Evolutionary conservation across 2,888 invertebrate species (phyloP), one percentile per base, ranked within the genome.

Genomic region (Cyrtodaria siliqua): DNA sequence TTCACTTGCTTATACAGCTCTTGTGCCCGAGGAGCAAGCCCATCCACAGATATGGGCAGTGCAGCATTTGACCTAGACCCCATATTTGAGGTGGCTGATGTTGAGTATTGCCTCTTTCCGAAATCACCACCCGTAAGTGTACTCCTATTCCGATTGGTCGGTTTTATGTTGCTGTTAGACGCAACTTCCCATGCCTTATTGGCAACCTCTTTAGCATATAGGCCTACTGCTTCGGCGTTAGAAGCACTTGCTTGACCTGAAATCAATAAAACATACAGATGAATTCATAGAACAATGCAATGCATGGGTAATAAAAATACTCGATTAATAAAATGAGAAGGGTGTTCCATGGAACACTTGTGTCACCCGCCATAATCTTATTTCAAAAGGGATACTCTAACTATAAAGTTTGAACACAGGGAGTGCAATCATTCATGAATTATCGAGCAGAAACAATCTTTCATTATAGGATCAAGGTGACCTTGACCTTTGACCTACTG

Each of bases 1-100:
- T 87, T 91, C 16, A 94, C 93, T 44, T 88, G 82, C 18, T 85
- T 64, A 81, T 93, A 91, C 1, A 91, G 72, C 16, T 91, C 87
- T 63, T 89, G 91, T 0, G 91, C 93, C 26, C 89, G 84, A n/a
- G 91, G 89, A 0, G 91, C 87, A 64, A 94, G 78, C 6, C 88
- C 91, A 2, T 87, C 79, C 16, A 93, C 93, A 2, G 90, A 84
- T 18, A 93, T 86, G 16, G 92, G 87, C 83, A 93, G 87, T 44
- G 44, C 20, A 44, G 6, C 20, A 44, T 44, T 16, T 9, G 44
- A 16, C 44, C 20, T 44, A 9, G 44, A 44, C 44, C 44, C 50
- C 77, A 77, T 77, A 20, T 47, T 63, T 27, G 75, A 66, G 16
- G 72, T 42, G 18, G 81, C 57, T 42, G 77, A 67, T 16, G 84